Percentiles rank a stretch among this genome's conserved stretches.
phyloP scores from a whole-genome alignment of 2,888 invertebrate species.

The Xestia xanthographa region DNA sequence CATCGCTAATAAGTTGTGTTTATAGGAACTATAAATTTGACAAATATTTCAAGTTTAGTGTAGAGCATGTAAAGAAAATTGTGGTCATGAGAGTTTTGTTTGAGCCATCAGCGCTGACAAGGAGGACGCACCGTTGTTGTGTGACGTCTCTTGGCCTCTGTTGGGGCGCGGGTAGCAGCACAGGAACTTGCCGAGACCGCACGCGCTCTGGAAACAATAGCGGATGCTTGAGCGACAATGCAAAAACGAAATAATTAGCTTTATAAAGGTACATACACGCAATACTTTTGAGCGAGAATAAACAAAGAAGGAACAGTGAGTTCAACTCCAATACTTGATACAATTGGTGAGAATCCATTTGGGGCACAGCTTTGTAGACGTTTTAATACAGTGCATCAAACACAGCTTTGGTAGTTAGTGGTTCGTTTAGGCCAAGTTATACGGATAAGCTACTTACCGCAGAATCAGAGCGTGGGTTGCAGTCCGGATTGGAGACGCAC shows the following conservation, averaged over 20 bases:
- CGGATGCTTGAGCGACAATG: background rate
- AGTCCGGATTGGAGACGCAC: constrained; percentile 78
- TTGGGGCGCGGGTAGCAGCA: constrained; percentile 91
- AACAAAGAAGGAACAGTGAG: background rate
- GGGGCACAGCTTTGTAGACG: background rate
- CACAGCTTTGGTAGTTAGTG: background rate
- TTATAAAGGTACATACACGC: background rate
- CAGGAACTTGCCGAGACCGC: constrained; percentile 91
- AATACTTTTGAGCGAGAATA: background rate
- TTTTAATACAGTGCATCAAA: background rate
- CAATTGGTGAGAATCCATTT: background rate
- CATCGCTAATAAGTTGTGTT: background rate
- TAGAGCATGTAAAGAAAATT: background rate
- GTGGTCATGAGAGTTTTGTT: background rate
- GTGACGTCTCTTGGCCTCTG: constrained; percentile 50
- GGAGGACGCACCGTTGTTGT: constrained; percentile 74
- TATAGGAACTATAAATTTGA: background rate
- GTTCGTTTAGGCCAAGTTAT: background rate
- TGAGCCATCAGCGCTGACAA: background rate
- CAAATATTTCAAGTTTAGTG: background rate
- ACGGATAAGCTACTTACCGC: constrained; percentile 69
- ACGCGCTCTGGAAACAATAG: constrained; percentile 88
- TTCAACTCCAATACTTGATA: background rate
- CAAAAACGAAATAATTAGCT: background rate
- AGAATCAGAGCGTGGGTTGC: constrained; percentile 74